Conservation (phyloP, 2,888 invertebrate genomes). For the Drosophila mercatorum region DNA sequence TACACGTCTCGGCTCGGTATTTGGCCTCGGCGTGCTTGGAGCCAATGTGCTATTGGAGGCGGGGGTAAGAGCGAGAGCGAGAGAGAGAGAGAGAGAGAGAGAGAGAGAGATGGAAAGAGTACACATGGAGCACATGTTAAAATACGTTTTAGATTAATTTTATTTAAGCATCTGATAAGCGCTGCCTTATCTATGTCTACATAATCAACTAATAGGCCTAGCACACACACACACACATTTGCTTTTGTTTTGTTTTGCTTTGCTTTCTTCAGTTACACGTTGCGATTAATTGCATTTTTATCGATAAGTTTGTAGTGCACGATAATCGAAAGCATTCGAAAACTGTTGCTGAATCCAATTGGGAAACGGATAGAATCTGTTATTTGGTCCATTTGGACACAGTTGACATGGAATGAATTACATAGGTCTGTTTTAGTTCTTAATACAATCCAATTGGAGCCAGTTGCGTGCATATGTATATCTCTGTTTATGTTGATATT, state of each 20-base stretch:
- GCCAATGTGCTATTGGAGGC: slow-evolving; percentile 18
- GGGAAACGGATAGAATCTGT: background rate
- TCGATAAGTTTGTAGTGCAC: slow-evolving; percentile 5
- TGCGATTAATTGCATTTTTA: slow-evolving; percentile 5
- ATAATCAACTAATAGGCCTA: slow-evolving; percentile 57
- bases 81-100: slow-evolving; percentile 2
- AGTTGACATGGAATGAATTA: too few species aligned
- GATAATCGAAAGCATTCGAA: background rate
- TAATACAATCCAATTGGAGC: too few species aligned
- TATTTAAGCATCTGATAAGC: slow-evolving; percentile 72
- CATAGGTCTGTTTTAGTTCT: too few species aligned
- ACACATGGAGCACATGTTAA: slow-evolving; percentile 49
- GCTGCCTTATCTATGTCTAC: slow-evolving; percentile 59
- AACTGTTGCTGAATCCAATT: background rate
- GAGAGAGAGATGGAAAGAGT: slow-evolving; percentile 5
- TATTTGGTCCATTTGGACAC: too few species aligned
- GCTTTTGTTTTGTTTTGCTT: slow-evolving; percentile 5
- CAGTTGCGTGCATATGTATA: too few species aligned
- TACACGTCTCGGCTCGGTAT: slow-evolving; percentile 29
- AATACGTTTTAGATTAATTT: slow-evolving; percentile 72
- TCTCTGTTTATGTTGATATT: too few species aligned
- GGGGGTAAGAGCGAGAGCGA: slow-evolving; percentile 2
- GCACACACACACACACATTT: background rate
- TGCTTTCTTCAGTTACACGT: background rate
- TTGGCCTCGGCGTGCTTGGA: slow-evolving; percentile 34